These are phyloP conservation scores for Oscheius onirici DNA, from an alignment of 2,888 invertebrate species.

Conservation along the genomic window DNA sequence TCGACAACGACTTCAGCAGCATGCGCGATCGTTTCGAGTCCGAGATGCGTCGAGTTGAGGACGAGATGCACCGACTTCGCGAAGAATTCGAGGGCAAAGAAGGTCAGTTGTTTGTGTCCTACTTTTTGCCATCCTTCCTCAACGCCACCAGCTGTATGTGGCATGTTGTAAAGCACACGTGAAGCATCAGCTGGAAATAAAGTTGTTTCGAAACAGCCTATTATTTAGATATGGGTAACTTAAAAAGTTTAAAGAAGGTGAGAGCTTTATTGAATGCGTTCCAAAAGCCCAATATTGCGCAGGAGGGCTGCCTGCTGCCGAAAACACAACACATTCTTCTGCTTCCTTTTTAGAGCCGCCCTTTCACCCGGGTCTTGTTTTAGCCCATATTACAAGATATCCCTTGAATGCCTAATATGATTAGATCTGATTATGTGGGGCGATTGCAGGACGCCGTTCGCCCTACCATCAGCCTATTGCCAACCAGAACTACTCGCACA, in stretches of 20 bases:
- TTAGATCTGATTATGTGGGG: constrained; percentile 26
- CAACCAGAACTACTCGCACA: constrained; percentile 49
- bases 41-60: constrained; percentile 98
- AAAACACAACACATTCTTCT: constrained; percentile 17
- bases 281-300: constrained; percentile 24
- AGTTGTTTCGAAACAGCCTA: too few relatives aligned
- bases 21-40: constrained; percentile 82
- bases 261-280: constrained; percentile 14
- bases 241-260: too few relatives aligned
- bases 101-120: too few relatives aligned
- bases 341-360: constrained; percentile 8
- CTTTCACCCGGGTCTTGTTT: background rate
- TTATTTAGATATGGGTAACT: too few relatives aligned
- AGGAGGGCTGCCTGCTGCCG: constrained; percentile 12
- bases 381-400: constrained; percentile 1
- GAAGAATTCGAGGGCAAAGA: constrained; percentile 67
- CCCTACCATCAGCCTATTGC: constrained; percentile 38
- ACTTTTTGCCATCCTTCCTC: too few relatives aligned
- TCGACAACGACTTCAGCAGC: constrained; percentile 89
- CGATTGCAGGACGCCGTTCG: constrained; percentile 26
- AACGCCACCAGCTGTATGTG: constrained; percentile 9
- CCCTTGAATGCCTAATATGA: constrained; percentile 23
- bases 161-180: constrained; percentile 26
- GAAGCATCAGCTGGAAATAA: constrained; percentile 14
- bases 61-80: constrained; percentile 81